Evolutionary conservation across 2,113 vertebrate species (phyloP).

Genomic region (Rhegmatorhina hoffmannsi): DNA sequence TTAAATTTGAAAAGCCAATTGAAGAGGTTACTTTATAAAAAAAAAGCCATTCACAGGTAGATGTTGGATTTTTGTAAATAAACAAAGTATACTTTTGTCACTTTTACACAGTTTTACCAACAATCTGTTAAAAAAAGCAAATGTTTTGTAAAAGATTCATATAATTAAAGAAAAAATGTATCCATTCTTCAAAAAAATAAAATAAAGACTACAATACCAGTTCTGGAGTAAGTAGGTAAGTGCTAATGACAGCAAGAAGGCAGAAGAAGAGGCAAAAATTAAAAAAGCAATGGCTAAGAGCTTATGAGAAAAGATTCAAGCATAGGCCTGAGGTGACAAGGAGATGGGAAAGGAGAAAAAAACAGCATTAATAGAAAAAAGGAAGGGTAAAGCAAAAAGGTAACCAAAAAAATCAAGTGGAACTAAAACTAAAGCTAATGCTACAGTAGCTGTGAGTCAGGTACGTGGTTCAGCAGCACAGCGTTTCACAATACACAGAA

Average conservation of each 20-base stretch:
- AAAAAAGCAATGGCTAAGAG: background rate
- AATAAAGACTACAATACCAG: background rate
- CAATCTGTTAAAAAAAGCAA: background rate
- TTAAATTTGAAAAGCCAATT: background rate
- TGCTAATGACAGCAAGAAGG: background rate
- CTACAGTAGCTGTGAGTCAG: accelerated
- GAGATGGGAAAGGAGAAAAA: background rate
- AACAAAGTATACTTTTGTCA: background rate
- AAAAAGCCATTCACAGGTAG: background rate
- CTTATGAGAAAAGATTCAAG: background rate
- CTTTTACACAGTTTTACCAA: background rate
- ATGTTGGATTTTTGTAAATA: background rate
- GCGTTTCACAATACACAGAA: background rate
- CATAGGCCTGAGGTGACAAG: background rate
- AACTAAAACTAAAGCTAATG: background rate
- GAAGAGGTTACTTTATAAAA: background rate
- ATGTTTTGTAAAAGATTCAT: background rate
- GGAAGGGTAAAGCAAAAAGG: background rate
- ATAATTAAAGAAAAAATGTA: background rate
- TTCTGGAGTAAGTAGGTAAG: background rate
- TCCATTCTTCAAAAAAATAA: background rate
- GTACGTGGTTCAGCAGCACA: background rate
- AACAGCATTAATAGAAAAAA: background rate
- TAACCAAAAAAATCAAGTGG: background rate
- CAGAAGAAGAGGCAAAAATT: background rate